phyloP scores from a whole-genome alignment of 2,797 vertebrate species.

The Acanthiza pusilla region DNA sequence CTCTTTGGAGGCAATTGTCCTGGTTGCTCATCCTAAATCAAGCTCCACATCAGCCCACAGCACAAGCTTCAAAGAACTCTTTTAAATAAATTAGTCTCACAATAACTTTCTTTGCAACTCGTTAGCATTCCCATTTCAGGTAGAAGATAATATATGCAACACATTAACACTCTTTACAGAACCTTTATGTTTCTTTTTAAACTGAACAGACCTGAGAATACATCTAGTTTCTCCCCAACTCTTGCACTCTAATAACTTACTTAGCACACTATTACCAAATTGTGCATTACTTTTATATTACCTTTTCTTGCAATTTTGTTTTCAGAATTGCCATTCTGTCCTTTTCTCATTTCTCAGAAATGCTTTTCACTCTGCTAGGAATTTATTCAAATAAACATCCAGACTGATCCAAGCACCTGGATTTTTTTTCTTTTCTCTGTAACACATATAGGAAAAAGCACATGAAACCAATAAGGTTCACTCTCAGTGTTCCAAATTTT shows the following conservation, averaged over 20 bases:
- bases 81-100: slow-evolving; percentile 47
- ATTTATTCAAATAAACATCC: slow-evolving; percentile 23
- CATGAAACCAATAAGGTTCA: background rate
- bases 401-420: background rate
- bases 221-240: background rate
- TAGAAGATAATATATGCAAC: slow-evolving; percentile 56
- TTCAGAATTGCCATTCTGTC: slow-evolving; percentile 42
- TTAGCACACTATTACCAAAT: slow-evolving; percentile 45
- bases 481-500: background rate
- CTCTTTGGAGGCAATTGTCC: background rate
- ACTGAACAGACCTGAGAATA: slow-evolving; percentile 32
- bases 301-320: slow-evolving; percentile 52
- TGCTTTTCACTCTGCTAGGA: background rate
- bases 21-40: background rate
- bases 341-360: slow-evolving; percentile 39
- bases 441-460: background rate
- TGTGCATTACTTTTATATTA: slow-evolving; percentile 39
- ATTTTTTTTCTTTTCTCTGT: background rate
- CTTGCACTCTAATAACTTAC: slow-evolving; percentile 61
- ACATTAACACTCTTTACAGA: slow-evolving; percentile 54
- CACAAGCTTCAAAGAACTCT: background rate
- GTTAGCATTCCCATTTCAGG: slow-evolving; percentile 42
- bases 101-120: slow-evolving; percentile 20
- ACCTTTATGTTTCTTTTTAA: slow-evolving; percentile 51
- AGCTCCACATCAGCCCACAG: background rate